These are phyloP conservation scores for Subacronicta megacephala DNA, from an alignment of 2,888 invertebrate species.

Conservation along the genomic window DNA sequence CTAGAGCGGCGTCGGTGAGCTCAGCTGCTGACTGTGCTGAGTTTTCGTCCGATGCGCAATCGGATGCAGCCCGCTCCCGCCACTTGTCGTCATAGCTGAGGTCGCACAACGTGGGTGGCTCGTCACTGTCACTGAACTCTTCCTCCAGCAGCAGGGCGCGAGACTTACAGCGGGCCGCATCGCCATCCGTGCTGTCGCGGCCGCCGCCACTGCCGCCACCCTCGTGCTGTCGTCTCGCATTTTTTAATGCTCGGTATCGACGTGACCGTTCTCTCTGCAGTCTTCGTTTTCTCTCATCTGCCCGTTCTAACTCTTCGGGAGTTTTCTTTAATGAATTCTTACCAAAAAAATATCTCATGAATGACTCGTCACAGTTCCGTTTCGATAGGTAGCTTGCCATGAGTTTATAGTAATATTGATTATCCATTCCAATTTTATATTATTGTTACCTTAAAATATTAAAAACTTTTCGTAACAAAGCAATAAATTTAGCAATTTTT, in stretches of 20 bases:
- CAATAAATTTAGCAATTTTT: slow-evolving; percentile 64
- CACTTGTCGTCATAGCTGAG: slow-evolving; percentile 80
- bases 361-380: slow-evolving; percentile 86
- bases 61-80: slow-evolving; percentile 76
- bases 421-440: slow-evolving; percentile 73
- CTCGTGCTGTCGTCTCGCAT: slow-evolving; percentile 83
- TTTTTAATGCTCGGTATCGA: slow-evolving; percentile 83
- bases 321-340: slow-evolving; percentile 84
- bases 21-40: slow-evolving; percentile 80
- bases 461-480: slow-evolving; percentile 39
- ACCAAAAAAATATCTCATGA: slow-evolving; percentile 87
- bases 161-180: slow-evolving; percentile 69
- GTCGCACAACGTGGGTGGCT: slow-evolving; percentile 84
- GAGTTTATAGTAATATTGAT: slow-evolving; percentile 85
- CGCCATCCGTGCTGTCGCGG: slow-evolving; percentile 67
- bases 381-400: slow-evolving; percentile 87
- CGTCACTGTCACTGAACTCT: slow-evolving; percentile 81
- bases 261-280: slow-evolving; percentile 83
- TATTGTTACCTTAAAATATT: slow-evolving; percentile 23
- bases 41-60: slow-evolving; percentile 84
- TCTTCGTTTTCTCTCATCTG: slow-evolving; percentile 83
- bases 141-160: slow-evolving; percentile 72
- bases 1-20: slow-evolving; percentile 64
- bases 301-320: slow-evolving; percentile 83
- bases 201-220: slow-evolving; percentile 68